Evolutionary conservation across 2,888 invertebrate genomes (phyloP).

Genomic region (Rhorus exstirpatorius): DNA sequence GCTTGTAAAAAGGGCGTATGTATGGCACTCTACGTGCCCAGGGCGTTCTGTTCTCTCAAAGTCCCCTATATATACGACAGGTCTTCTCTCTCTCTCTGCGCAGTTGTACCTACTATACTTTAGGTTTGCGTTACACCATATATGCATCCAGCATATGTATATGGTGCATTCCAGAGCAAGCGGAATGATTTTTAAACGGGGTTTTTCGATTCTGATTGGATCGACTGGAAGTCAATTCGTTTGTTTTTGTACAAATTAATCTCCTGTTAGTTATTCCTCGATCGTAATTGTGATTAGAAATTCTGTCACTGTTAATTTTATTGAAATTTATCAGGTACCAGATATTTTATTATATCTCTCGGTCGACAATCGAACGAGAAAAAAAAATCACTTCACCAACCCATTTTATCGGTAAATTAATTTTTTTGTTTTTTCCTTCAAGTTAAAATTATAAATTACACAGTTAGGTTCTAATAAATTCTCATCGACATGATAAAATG

Average conservation of each 20-base stretch:
- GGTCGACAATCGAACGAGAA: too few relatives aligned
- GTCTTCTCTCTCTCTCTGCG: conserved; percentile 1
- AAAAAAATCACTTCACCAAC: too few relatives aligned
- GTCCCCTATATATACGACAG: conserved; percentile 8
- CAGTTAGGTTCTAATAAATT: too few relatives aligned
- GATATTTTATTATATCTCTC: too few relatives aligned
- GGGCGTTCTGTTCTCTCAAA: conserved; percentile 52
- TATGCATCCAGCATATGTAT: neutral
- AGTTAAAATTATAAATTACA: neutral
- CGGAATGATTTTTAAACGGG: neutral
- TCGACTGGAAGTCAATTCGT: neutral
- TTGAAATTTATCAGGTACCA: too few relatives aligned
- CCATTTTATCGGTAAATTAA: too few relatives aligned
- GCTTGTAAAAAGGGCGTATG: conserved; percentile 46
- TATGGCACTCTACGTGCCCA: conserved; percentile 64
- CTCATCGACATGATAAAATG: too few relatives aligned
- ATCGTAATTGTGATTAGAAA: too few relatives aligned
- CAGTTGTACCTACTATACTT: conserved; percentile 54
- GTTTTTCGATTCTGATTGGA: neutral
- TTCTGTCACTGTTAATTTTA: too few relatives aligned
- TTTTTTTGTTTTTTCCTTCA: too few relatives aligned
- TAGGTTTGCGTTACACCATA: conserved; percentile 34
- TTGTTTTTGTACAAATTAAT: neutral
- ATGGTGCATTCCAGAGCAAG: conserved; percentile 10
- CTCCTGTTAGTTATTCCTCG: too few relatives aligned